Base-by-base conservation (phyloP, 2,797 vertebrate species). In the Strix occidentalis region DNA sequence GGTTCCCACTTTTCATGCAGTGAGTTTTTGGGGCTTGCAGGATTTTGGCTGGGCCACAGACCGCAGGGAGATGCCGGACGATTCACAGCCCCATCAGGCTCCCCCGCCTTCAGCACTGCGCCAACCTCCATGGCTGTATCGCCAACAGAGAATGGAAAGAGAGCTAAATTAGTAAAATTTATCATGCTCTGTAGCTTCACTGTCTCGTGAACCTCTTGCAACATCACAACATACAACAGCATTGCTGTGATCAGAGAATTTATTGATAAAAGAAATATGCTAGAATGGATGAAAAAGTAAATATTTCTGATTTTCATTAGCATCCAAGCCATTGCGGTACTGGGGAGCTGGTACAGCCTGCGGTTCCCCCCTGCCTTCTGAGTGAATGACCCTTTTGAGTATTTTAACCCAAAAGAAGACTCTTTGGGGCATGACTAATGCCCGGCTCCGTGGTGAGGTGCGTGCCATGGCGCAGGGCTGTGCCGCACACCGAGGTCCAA, bases 131-230 rank as follows among this genome's bases (percentile, higher is more conserved):
- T 2, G 33, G 24, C 45, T 6, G 11, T 12, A 5, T 43, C 84
- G 4, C n/a, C 0, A 0, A 17, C 1, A 6, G 51, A 60, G 68
- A 29, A 48, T 1, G 1, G 50, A n/a, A 70, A 53, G 11, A 2
- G 31, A 43, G 19, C 13, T 46, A 7, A 33, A 37, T 29, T 16
- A 43, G 13, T 23, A 10, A 71, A 39, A 41, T 5, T 10, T 17
- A 13, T 33, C 10, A 2, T 7, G 7, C 10, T 78, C 28, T 54
- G 35, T 21, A 51, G 31, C 29, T 51, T 45, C 28, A 7, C 14
- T 33, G 33, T 29, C 39, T 50, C 5, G 8, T 28, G 16, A 61
- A 16, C 46, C 10, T 33, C 80, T 23, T 25, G 29, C 28, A n/a
- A 65, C 29, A 41, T 21, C 57, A 16, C 37, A 25, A 9, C 45